phyloP scores from a whole-genome alignment of 1,140 invertebrate species.

The Sycobia sp. region DNA sequence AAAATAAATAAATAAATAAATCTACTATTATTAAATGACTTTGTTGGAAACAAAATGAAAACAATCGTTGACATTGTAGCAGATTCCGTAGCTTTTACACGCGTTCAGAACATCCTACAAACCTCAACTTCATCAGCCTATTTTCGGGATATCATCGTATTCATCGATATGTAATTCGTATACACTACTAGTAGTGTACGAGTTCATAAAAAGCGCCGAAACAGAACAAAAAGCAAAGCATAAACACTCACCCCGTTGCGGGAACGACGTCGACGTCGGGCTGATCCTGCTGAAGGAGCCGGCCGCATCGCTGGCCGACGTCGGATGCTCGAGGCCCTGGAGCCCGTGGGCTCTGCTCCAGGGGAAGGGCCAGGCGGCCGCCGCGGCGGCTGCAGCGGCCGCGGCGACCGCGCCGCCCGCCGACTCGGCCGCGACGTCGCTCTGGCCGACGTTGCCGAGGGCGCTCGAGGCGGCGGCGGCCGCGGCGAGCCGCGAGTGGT shows the following conservation, averaged over 20 bases:
- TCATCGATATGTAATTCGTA: too few relatives aligned
- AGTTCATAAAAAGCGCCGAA: too few relatives aligned
- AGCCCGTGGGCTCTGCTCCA: constrained; percentile 56
- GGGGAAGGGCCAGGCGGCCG: constrained; percentile 56
- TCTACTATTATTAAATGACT: too few relatives aligned
- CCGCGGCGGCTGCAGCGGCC: constrained; percentile 18
- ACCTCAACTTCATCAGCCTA: too few relatives aligned
- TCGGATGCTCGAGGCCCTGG: constrained; percentile 56
- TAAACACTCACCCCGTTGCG: constrained; percentile 57
- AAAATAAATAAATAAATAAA: too few relatives aligned
- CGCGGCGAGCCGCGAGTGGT: constrained; percentile 53
- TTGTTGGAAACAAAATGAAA: too few relatives aligned
- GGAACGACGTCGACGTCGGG: constrained; percentile 54
- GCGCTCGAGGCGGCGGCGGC: constrained; percentile 52
- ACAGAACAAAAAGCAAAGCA: too few relatives aligned
- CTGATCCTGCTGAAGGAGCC: constrained; percentile 54
- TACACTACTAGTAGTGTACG: too few relatives aligned
- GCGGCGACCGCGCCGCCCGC: constrained; percentile 50
- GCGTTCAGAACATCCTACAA: too few relatives aligned
- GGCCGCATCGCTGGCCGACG: constrained; percentile 50
- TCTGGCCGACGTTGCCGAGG: constrained; percentile 48
- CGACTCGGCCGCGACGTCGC: constrained; percentile 47
- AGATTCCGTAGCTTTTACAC: too few relatives aligned
- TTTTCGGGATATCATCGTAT: too few relatives aligned
- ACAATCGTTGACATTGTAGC: too few relatives aligned